Percentiles rank a stretch among this genome's conserved stretches.
Conservation (phyloP, 2,888 invertebrate genomes). For the Tetranychus piercei region DNA sequence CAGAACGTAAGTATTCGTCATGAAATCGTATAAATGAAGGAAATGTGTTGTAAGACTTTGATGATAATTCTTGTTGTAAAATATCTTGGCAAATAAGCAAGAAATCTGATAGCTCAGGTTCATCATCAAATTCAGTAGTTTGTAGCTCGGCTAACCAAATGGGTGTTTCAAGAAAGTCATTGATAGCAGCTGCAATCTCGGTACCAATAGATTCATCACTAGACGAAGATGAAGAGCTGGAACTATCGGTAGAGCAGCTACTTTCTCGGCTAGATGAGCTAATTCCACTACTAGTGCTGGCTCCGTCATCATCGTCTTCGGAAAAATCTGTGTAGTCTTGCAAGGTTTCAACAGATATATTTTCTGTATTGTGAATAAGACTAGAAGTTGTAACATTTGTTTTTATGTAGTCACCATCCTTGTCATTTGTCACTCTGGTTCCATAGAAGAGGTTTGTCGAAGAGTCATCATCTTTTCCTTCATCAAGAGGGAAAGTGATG, state of each 20-base stretch:
- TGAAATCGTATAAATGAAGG: conserved; percentile 52
- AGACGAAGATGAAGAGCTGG: not conserved
- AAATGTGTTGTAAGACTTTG: conserved; percentile 72
- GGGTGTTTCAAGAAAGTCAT: conserved; percentile 49
- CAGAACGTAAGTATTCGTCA: conserved; percentile 37
- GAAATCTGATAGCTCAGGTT: conserved; percentile 55
- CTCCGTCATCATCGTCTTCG: not conserved
- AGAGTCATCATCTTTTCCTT: conserved; percentile 9
- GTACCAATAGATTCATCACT: not conserved
- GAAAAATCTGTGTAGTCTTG: not conserved
- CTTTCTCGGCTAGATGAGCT: not conserved
- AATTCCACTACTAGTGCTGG: not conserved
- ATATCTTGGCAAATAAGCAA: conserved; percentile 57
- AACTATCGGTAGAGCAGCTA: not conserved
- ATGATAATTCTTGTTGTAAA: conserved; percentile 57
- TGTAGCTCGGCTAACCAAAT: conserved; percentile 42
- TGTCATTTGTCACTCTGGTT: not conserved
- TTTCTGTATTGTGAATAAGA: too few species aligned
- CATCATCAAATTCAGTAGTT: conserved; percentile 37
- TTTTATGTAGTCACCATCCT: not conserved
- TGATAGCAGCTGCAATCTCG: not conserved
- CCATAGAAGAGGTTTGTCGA: not conserved
- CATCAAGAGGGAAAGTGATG: conserved; percentile 19
- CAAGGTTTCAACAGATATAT: not conserved
- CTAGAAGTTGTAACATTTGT: too few species aligned